phyloP scores from a whole-genome alignment of 2,113 vertebrate species.

The Upupa epops region DNA sequence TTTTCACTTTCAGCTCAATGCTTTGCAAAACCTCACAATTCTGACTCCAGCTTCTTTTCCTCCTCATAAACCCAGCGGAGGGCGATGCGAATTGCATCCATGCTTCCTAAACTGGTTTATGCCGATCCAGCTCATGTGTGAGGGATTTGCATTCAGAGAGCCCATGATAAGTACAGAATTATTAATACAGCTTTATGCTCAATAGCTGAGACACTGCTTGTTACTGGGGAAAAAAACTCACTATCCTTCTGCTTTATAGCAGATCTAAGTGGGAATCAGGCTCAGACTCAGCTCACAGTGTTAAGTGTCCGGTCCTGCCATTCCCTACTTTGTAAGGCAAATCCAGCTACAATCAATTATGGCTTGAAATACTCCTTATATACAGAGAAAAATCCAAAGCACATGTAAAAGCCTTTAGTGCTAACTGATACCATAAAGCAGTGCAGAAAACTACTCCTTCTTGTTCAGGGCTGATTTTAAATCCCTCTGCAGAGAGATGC shows the following conservation, averaged over 20 bases:
- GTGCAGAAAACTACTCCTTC: constrained; percentile 39
- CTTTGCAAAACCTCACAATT: constrained; percentile 25
- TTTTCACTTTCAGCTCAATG: neutral
- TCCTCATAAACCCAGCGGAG: constrained; percentile 4
- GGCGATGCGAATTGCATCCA: neutral
- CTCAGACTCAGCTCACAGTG: neutral
- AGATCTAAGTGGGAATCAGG: constrained; percentile 36
- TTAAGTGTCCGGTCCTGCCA: constrained; percentile 43
- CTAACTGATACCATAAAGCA: constrained; percentile 4
- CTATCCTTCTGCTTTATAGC: constrained; percentile 23
- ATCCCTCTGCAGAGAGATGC: constrained; percentile 30
- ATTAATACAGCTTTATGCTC: constrained; percentile 20
- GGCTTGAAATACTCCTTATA: constrained; percentile 54
- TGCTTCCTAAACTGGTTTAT: neutral
- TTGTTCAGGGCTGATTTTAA: constrained; percentile 37
- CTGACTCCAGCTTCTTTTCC: constrained; percentile 26
- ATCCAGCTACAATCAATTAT: constrained; percentile 61
- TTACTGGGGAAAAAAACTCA: constrained; percentile 7
- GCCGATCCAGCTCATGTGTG: neutral
- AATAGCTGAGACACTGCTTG: constrained; percentile 23
- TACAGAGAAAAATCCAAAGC: constrained; percentile 30
- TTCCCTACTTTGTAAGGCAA: constrained; percentile 52
- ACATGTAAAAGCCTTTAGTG: constrained; percentile 19
- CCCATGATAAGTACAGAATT: constrained; percentile 27
- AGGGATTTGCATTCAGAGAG: constrained; percentile 49